Evolutionary conservation across 1,140 invertebrate genomes (phyloP), one percentile per base, ranked within the genome.

Genomic region (Aphidius ervi): DNA sequence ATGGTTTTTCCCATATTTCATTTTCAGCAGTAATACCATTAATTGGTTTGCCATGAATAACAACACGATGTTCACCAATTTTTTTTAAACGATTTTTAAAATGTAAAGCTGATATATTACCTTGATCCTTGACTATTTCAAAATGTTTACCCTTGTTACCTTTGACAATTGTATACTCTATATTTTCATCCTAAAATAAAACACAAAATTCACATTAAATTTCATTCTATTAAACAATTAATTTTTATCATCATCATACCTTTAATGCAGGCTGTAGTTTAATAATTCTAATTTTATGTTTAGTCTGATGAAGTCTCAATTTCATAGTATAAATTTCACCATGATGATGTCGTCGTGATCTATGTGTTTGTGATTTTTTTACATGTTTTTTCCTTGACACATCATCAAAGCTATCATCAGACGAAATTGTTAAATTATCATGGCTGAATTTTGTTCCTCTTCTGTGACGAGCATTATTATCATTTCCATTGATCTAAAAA

Each of bases 91-190:
- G 79, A 58, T 77, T 77, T 40, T 75, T 78, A 75, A 88, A 88
- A 67, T 87, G 86, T 5, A 89, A 68, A 3, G 82, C 80, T 80
- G 84, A 86, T 3, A 89, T 77, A 10, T 84, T 54, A 45, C 59
- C 86, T 59, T 85, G 81, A 53, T 83, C 84, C 57, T 84, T 80
- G n/a, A 82, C 73, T 64, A 91, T 80, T 62, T 87, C 83, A 68
- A 91, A 89, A 37, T 84, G 75, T n/a, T 82, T 80, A 2, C 81
- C 74, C 56, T 88, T 83, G 71, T 89, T 88, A 46, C 88, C 87
- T 52, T 79, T 79, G 0, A 80, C 76, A 45, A 92, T 88, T 45
- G 71, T 76, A 71, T 91, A 92, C 41, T 83, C 79, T 66, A 88
- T 83, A 56, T 86, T 83, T 58, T 84, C 80, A 74, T 80, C 75